Conservation (phyloP, 2,113 vertebrate species). For the Oncorhynchus keta region DNA sequence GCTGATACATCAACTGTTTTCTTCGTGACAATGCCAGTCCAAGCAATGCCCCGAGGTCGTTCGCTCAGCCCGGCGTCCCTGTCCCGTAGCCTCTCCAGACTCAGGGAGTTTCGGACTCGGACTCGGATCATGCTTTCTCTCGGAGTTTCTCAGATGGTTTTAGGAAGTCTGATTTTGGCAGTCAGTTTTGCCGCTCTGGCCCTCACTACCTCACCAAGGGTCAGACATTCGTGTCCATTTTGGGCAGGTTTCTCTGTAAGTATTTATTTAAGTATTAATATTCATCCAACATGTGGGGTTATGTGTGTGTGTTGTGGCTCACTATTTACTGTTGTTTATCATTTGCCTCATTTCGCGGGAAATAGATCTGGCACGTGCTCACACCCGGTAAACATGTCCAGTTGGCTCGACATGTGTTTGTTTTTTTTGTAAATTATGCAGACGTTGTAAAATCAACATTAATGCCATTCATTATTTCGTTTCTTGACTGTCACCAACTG, state of each 20-base stretch:
- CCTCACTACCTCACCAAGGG: slow-evolving; percentile 92
- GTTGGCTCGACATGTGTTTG: too few species aligned
- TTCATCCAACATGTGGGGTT: neutral
- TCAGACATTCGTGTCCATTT: slow-evolving; percentile 95
- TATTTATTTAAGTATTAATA: slow-evolving; percentile 33
- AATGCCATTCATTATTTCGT: too few species aligned
- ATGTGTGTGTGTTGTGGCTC: neutral
- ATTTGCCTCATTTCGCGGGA: neutral
- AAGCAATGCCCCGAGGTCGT: slow-evolving; percentile 73
- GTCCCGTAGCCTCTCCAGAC: slow-evolving; percentile 88
- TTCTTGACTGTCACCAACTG: too few species aligned
- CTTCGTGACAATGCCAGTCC: slow-evolving; percentile 68
- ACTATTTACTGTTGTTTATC: neutral
- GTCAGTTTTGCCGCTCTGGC: slow-evolving; percentile 96
- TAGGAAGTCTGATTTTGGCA: slow-evolving; percentile 93
- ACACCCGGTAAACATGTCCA: neutral
- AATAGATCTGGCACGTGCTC: neutral
- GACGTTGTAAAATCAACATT: too few species aligned
- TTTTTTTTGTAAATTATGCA: too few species aligned
- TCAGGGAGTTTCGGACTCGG: slow-evolving; percentile 85
- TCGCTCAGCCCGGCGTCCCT: slow-evolving; percentile 83
- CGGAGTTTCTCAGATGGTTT: slow-evolving; percentile 92
- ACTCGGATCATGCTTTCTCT: slow-evolving; percentile 91
- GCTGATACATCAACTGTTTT: slow-evolving; percentile 2
- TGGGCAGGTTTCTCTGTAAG: slow-evolving; percentile 99